Percentiles rank a stretch among this genome's conserved stretches.
Evolutionary conservation across 2,113 vertebrate genomes (phyloP).

Genomic region (Microcebus murinus): DNA sequence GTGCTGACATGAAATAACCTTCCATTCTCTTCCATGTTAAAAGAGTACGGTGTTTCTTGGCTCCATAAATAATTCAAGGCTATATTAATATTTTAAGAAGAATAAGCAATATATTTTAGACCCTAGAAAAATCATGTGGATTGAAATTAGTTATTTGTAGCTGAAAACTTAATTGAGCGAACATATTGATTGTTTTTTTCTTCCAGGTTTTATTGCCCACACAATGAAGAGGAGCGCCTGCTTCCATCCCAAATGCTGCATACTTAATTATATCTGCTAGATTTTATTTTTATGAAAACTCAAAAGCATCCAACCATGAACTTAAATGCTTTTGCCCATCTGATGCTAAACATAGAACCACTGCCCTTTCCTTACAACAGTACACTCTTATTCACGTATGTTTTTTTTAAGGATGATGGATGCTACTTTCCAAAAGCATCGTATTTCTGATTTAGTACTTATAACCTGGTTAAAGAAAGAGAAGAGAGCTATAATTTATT

Average conservation of each 20-base stretch:
- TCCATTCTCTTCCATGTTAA: conserved; percentile 81
- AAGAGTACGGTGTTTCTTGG: conserved; percentile 79
- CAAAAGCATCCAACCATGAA: conserved; percentile 72
- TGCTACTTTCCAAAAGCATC: neutral
- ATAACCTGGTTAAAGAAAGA: neutral
- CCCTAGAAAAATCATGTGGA: conserved; percentile 66
- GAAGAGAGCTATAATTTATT: neutral
- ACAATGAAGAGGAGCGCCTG: conserved; percentile 72
- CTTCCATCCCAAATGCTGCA: conserved; percentile 74
- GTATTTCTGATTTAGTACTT: conserved; percentile 36
- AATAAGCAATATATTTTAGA: conserved; percentile 86
- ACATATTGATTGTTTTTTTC: conserved; percentile 82
- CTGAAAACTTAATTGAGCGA: conserved; percentile 84
- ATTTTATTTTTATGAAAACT: conserved; percentile 78
- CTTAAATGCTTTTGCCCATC: conserved; percentile 62
- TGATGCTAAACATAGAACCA: conserved; percentile 63
- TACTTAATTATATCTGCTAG: conserved; percentile 78
- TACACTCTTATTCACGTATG: neutral
- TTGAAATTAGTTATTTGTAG: conserved; percentile 86
- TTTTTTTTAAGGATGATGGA: conserved; percentile 7
- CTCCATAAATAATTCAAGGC: conserved; percentile 86
- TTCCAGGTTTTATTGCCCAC: conserved; percentile 82
- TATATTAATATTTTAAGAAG: conserved; percentile 88
- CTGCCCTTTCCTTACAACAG: neutral
- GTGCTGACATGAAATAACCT: conserved; percentile 84